Conservation (phyloP, 2,113 vertebrate genomes). For the Setophaga petechia region DNA sequence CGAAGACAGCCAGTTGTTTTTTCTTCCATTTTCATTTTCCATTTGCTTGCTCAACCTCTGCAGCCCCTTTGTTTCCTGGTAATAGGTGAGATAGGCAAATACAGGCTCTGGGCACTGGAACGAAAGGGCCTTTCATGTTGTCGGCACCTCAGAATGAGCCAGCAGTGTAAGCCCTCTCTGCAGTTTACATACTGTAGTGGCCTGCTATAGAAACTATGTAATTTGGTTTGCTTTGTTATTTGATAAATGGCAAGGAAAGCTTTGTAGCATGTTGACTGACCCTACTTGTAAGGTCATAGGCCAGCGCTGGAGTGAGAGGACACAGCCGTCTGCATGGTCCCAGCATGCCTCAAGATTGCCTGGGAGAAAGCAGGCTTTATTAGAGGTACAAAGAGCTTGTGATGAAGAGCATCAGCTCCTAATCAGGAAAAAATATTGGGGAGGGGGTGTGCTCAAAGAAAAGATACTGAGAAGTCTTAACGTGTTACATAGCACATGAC, state of each 20-base stretch:
- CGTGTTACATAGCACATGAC: rapidly evolving
- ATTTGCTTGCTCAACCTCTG: conserved; percentile 62
- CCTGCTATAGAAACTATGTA: conserved; percentile 63
- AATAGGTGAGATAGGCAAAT: conserved; percentile 63
- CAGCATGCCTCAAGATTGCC: conserved; percentile 42
- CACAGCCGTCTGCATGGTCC: conserved; percentile 16
- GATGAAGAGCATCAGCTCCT: conserved; percentile 2
- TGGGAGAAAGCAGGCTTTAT: conserved; percentile 75
- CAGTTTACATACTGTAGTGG: conserved; percentile 55
- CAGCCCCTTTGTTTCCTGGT: conserved; percentile 48
- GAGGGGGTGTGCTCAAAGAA: background rate
- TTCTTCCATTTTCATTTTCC: conserved; percentile 54
- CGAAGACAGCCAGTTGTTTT: conserved; percentile 21
- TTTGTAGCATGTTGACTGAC: conserved; percentile 34
- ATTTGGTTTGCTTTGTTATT: conserved; percentile 47
- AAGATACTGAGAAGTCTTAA: background rate
- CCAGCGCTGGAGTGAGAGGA: background rate
- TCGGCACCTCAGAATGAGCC: background rate
- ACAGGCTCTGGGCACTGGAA: background rate
- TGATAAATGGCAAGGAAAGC: conserved; percentile 60
- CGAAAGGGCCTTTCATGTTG: conserved; percentile 41
- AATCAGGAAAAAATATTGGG: background rate
- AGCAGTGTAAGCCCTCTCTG: conserved; percentile 15
- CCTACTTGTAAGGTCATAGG: conserved; percentile 46
- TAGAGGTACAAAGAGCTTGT: conserved; percentile 51